phyloP scores from a whole-genome alignment of 1,140 invertebrate species.

The Brachionus plicatilis region DNA sequence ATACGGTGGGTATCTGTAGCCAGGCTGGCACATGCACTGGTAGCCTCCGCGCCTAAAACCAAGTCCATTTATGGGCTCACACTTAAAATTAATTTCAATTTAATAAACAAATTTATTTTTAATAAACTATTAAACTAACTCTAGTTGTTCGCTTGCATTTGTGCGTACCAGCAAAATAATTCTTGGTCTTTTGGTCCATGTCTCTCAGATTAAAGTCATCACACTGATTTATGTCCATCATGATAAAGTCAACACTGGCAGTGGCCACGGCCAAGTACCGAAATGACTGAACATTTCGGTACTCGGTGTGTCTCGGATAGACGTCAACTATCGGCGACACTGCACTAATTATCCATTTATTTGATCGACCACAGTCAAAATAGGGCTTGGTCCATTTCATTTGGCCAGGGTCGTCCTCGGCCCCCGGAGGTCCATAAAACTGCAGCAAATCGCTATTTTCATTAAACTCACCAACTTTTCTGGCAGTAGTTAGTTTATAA shows the following conservation, averaged over 20 bases:
- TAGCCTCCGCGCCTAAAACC: constrained; percentile 90
- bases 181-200: constrained; percentile 64
- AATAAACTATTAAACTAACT: constrained; percentile 58
- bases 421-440: constrained; percentile 54
- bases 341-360: constrained; percentile 89
- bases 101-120: neutral
- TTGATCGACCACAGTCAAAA: constrained; percentile 88
- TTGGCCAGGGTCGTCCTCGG: constrained; percentile 70
- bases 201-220: constrained; percentile 57
- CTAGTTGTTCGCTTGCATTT: constrained; percentile 90
- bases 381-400: constrained; percentile 89
- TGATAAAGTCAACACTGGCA: constrained; percentile 90
- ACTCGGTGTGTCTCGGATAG: constrained; percentile 81
- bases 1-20: constrained; percentile 75
- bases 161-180: constrained; percentile 80
- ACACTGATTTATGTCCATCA: constrained; percentile 97
- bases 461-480: constrained; percentile 22
- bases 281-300: constrained; percentile 45
- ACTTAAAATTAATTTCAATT: constrained; percentile 59
- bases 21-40: constrained; percentile 78
- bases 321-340: constrained; percentile 89
- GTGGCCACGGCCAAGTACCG: constrained; percentile 87
- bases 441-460: neutral
- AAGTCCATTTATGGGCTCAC: constrained; percentile 85
- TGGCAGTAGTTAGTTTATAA: neutral